Conservation (phyloP, 2,888 invertebrate species). For the Pycnomerus fuliginosus region DNA sequence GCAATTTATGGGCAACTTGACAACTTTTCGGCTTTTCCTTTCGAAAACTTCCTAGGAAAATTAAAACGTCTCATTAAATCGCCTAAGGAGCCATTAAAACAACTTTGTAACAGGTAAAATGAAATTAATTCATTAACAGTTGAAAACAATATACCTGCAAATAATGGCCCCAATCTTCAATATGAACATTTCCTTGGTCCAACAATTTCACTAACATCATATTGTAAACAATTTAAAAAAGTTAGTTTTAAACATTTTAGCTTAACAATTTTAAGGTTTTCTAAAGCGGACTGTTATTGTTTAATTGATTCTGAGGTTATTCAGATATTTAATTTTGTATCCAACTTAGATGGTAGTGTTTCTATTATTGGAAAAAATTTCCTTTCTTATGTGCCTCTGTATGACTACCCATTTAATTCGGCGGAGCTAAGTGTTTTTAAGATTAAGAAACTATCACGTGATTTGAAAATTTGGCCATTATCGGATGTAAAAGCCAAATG, state of each 20-base stretch:
- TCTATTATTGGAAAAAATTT: conserved; percentile 1
- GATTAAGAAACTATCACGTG: no score
- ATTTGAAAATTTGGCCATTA: no score
- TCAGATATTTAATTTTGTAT: conserved; percentile 3
- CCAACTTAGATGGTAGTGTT: not conserved
- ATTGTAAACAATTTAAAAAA: conserved; percentile 3
- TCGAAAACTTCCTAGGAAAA: conserved; percentile 21
- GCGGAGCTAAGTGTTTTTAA: not conserved
- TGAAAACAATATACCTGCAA: not conserved
- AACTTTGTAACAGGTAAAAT: conserved; percentile 16
- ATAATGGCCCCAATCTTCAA: not conserved
- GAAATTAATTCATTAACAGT: conserved; percentile 5
- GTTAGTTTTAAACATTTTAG: not conserved
- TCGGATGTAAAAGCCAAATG: no score
- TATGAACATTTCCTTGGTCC: conserved; percentile 1
- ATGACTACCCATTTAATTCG: not conserved
- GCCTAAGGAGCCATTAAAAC: conserved; percentile 20
- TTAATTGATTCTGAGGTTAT: conserved; percentile 1
- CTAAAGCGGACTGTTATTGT: conserved; percentile 3
- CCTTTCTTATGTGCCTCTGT: not conserved
- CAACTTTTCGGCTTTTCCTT: conserved; percentile 20
- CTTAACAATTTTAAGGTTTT: not conserved
- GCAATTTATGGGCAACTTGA: conserved; percentile 16
- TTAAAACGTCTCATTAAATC: conserved; percentile 14
- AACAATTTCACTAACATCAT: not conserved